Conservation (phyloP, 2,888 invertebrate genomes). For the Nebria brevicollis region DNA sequence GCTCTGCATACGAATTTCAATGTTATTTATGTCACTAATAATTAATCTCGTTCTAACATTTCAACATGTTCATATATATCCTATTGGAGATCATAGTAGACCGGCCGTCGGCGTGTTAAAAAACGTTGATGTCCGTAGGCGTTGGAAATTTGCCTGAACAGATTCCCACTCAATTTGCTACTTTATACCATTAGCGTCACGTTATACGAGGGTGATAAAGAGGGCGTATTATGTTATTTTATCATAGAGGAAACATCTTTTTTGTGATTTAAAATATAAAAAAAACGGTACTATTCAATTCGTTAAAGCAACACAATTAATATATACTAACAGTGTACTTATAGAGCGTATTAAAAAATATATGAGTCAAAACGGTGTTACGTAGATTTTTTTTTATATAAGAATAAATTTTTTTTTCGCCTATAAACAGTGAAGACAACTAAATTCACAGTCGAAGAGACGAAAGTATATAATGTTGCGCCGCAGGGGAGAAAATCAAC, state of each 20-base stretch:
- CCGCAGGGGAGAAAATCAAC: no score
- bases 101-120: background rate
- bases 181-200: slow-evolving; percentile 1
- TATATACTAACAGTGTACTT: no score
- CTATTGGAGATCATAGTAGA: background rate
- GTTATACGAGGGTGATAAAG: background rate
- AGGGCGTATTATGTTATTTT: background rate
- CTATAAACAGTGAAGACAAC: no score
- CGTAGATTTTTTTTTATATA: no score
- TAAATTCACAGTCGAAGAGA: no score
- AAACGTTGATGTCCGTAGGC: background rate
- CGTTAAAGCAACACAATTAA: no score
- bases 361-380: no score
- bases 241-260: background rate
- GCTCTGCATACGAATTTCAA: slow-evolving; percentile 31
- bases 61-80: slow-evolving; percentile 35
- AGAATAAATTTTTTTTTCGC: no score
- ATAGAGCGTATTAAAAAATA: no score
- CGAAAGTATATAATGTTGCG: no score
- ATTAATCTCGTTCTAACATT: slow-evolving; percentile 38
- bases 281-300: background rate
- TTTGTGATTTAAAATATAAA: background rate
- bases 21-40: slow-evolving; percentile 38
- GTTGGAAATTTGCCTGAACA: background rate
- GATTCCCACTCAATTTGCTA: background rate